Conservation (phyloP, 2,888 invertebrate species). For the Campoplex nolae region DNA sequence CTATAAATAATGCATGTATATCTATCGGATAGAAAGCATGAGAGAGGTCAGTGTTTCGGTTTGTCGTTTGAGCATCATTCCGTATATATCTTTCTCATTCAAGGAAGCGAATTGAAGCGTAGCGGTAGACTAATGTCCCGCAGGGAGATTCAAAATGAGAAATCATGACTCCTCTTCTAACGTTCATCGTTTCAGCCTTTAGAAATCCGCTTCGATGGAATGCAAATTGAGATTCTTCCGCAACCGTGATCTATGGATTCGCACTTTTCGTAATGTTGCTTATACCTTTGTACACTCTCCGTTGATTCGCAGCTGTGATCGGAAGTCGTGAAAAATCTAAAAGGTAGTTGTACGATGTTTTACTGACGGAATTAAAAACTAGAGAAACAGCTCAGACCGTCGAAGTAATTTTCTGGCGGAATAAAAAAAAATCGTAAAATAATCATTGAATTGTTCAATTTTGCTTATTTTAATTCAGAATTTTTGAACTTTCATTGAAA, state of each 20-base stretch:
- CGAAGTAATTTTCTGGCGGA: too few relatives aligned
- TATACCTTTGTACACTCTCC: not conserved
- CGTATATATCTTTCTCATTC: not conserved
- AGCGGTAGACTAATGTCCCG: conserved; percentile 9
- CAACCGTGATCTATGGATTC: not conserved
- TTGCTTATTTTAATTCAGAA: not conserved
- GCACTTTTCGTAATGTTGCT: not conserved
- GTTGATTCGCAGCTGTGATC: not conserved
- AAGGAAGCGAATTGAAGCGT: conserved; percentile 29
- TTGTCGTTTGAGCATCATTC: conserved; percentile 29
- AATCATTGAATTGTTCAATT: too few relatives aligned
- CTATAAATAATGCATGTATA: conserved; percentile 12
- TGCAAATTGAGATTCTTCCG: not conserved
- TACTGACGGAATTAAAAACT: not conserved
- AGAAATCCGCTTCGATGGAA: not conserved
- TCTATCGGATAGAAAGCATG: conserved; percentile 65
- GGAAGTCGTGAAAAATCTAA: not conserved
- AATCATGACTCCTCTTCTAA: not conserved
- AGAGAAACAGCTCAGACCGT: not conserved
- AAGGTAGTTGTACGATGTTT: not conserved
- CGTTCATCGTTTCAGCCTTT: not conserved
- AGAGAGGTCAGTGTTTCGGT: conserved; percentile 55
- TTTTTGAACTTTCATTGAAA: not conserved
- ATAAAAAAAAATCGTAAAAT: too few relatives aligned
- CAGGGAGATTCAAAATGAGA: not conserved